Percentiles rank a stretch among this genome's conserved stretches.
Conservation (phyloP, 2,888 invertebrate species). For the Stenodera caucasica region DNA sequence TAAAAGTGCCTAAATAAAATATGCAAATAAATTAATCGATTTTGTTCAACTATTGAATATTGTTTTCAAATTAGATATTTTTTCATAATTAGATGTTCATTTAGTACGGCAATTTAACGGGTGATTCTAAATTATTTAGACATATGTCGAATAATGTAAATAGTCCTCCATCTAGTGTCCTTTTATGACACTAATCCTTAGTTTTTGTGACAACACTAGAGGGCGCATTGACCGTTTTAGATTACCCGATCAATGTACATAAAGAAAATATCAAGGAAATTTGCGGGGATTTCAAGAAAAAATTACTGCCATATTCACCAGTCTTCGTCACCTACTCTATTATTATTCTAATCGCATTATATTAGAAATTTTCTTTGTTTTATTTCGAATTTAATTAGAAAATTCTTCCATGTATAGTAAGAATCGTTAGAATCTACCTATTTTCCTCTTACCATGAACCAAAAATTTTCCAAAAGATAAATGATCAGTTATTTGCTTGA, state of each 20-base stretch:
- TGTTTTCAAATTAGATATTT: too few relatives aligned
- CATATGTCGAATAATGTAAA: too few relatives aligned
- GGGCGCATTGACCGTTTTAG: too few relatives aligned
- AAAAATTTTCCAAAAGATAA: neutral
- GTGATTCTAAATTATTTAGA: too few relatives aligned
- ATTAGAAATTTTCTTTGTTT: slow-evolving; percentile 27
- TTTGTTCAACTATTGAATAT: too few relatives aligned
- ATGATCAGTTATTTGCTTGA: neutral
- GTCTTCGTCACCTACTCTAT: slow-evolving; percentile 34
- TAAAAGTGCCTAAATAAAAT: slow-evolving; percentile 5
- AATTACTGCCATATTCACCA: slow-evolving; percentile 44
- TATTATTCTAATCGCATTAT: slow-evolving; percentile 30
- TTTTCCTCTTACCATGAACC: slow-evolving; percentile 11
- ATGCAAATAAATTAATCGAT: neutral
- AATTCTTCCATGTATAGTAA: neutral
- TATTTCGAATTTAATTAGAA: slow-evolving; percentile 24
- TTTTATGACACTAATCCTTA: too few relatives aligned
- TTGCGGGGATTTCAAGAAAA: slow-evolving; percentile 25
- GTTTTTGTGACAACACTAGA: too few relatives aligned
- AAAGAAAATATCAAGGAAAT: slow-evolving; percentile 33
- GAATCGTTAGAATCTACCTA: neutral
- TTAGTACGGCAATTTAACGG: neutral
- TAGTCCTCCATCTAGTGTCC: too few relatives aligned
- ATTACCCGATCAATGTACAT: too few relatives aligned
- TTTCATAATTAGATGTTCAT: neutral